Evolutionary conservation across 2,113 vertebrate genomes (phyloP).

Genomic region (Crotophaga sulcirostris): DNA sequence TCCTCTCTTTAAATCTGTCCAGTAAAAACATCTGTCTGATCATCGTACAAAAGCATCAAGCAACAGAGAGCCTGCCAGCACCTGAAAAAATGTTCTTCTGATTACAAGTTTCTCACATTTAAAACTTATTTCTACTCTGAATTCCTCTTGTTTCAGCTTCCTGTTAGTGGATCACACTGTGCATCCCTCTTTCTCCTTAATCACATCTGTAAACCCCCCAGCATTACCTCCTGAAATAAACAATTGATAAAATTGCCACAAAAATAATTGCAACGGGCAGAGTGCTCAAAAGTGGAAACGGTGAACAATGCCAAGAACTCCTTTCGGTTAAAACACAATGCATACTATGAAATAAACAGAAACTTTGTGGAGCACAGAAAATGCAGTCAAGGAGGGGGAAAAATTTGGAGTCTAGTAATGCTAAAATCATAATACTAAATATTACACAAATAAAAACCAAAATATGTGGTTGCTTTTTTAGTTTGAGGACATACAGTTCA

Average conservation of each 20-base stretch:
- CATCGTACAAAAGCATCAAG: background rate
- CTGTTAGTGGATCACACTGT: background rate
- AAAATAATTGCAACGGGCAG: background rate
- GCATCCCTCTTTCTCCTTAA: background rate
- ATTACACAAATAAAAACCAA: background rate
- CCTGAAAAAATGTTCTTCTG: background rate
- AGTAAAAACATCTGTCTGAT: background rate
- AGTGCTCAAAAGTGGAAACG: background rate
- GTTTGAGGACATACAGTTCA: background rate
- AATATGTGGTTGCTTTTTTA: rapidly evolving
- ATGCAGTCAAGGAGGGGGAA: background rate
- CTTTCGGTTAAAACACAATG: background rate
- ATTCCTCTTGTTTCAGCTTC: background rate
- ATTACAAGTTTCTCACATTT: background rate
- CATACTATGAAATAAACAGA: background rate
- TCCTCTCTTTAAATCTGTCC: background rate
- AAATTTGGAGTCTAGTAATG: background rate
- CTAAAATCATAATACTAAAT: background rate
- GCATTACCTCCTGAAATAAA: background rate
- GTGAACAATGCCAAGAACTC: background rate
- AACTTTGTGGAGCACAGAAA: background rate
- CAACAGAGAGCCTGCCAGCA: background rate
- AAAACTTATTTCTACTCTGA: background rate
- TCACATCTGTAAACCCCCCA: background rate
- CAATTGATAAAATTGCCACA: background rate